Conservation (phyloP, 2,113 vertebrate species). For the Elaphurus davidianus region DNA sequence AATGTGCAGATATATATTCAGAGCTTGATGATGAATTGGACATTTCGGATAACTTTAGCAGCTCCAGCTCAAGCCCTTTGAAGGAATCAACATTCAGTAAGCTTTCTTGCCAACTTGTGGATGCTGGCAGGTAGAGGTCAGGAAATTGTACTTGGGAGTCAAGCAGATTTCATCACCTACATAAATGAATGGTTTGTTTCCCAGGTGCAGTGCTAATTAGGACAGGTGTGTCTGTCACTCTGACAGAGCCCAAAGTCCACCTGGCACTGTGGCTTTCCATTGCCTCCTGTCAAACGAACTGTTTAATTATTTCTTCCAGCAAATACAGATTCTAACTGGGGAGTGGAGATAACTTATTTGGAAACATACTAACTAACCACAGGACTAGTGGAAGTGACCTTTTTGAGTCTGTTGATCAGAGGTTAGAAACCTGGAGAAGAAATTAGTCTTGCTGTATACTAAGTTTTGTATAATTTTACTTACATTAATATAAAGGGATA, state of each 20-base stretch:
- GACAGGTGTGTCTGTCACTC: neutral
- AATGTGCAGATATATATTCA: slow-evolving; percentile 71
- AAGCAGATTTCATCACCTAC: neutral
- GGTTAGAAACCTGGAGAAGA: neutral
- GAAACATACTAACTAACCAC: neutral
- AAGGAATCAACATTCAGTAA: slow-evolving; percentile 80
- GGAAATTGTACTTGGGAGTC: neutral
- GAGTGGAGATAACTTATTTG: neutral
- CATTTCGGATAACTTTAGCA: slow-evolving; percentile 65
- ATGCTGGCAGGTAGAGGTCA: neutral
- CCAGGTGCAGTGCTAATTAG: neutral
- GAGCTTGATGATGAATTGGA: slow-evolving; percentile 81
- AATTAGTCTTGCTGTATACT: neutral
- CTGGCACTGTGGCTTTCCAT: neutral
- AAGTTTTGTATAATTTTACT: neutral
- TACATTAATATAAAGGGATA: neutral
- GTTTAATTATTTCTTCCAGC: neutral
- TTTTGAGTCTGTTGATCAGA: neutral
- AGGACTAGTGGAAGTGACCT: neutral
- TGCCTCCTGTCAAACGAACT: neutral
- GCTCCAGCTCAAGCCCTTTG: slow-evolving; percentile 72
- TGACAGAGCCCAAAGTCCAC: neutral
- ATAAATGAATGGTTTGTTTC: neutral
- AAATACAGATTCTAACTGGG: neutral
- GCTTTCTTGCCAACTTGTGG: slow-evolving; percentile 11